Evolutionary conservation across 1,140 invertebrate species (phyloP), one percentile per base, ranked within the genome.

Genomic region (Microplitis mediator): DNA sequence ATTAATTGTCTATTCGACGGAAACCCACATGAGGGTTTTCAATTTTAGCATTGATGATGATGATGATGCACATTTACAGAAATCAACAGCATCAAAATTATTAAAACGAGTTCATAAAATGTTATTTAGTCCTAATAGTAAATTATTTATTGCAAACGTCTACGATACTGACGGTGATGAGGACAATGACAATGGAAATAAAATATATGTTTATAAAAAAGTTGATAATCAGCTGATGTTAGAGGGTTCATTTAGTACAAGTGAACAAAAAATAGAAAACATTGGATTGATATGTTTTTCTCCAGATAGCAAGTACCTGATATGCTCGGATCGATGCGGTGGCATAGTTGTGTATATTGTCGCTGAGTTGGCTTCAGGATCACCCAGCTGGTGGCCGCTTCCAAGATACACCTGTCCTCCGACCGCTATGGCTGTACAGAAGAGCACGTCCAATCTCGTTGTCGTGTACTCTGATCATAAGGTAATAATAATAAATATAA

Each of bases 1-100:
- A 66, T 90, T 90, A 80, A 89, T 97, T 32, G 90, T 92, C 9
- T 95, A 94, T 81, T 93, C 93, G 0, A 95, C 94, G 0, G 85
- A 90, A 34, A 87, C 81, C 54, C 85, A 90, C 51, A 78, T 94
- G 14, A 89, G 92, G 70, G 84, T 95, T 36, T 93, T 92, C 78
- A 89, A 90, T 75, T 90, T 94, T 74, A 88, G 89, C 54, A 82
- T 89, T 54, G 87, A 88, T 35, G 81, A 87, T 56, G 81, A 87
- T 56, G 81, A 82, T 54, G 78, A 81, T 16, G 78, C 79, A 3
- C 71, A 74, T 23, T 71, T 87, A n/a, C 77, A 64, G 3, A 80
- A 73, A 62, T 84, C 80, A 5, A 62, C 4, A 1, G 80, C 82
- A 11, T 78, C 85, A 61, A 56, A 85, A 13, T 69, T 76, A n/a